These are phyloP conservation scores for Xanthia togata DNA, from an alignment of 2,888 invertebrate genomes.

Conservation along the genomic window DNA sequence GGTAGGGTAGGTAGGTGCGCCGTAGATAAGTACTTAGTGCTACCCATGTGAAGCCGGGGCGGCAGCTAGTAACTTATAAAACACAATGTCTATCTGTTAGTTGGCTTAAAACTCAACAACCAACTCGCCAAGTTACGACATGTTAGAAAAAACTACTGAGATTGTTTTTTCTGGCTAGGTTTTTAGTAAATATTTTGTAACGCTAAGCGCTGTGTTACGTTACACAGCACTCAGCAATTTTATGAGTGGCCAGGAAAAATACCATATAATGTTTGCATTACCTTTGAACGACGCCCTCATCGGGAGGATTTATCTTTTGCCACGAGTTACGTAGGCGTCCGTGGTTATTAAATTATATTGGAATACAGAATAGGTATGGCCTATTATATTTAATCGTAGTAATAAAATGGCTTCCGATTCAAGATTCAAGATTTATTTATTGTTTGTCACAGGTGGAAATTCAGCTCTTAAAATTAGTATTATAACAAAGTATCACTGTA, in stretches of 20 bases:
- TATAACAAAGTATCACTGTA: no score
- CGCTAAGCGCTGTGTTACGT: no score
- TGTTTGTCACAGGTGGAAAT: no score
- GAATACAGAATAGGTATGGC: background rate
- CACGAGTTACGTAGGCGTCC: background rate
- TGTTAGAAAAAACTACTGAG: background rate
- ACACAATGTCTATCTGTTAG: background rate
- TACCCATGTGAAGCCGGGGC: no score
- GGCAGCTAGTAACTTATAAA: no score
- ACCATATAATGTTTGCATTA: background rate
- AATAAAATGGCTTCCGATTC: background rate
- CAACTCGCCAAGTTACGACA: background rate
- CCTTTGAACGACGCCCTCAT: background rate
- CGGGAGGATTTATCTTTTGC: background rate
- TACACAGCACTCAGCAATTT: background rate
- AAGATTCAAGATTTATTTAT: no score
- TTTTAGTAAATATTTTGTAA: background rate
- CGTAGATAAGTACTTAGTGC: no score
- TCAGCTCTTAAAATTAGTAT: no score
- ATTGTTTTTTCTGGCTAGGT: background rate
- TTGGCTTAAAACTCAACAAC: background rate
- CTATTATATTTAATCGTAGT: background rate
- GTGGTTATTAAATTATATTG: background rate
- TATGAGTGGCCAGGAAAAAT: background rate
- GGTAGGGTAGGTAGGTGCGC: no score